Conservation (phyloP, 2,888 invertebrate genomes). For the Metacarcinus magister region DNA sequence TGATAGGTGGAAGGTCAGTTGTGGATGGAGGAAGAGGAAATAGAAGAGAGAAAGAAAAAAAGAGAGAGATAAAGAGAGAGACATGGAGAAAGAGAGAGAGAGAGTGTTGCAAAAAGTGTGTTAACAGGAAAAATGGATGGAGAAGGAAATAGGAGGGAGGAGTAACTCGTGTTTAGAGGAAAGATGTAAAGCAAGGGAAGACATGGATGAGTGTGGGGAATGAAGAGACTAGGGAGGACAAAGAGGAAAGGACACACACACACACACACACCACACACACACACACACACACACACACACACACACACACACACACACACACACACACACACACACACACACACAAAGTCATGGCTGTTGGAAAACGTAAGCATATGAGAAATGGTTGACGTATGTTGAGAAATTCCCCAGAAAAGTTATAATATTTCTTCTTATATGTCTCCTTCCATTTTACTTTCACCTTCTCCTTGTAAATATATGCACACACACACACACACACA, state of each 20-base stretch:
- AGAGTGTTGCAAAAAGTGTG: background rate
- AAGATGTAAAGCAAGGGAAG: background rate
- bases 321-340: slow-evolving; percentile 6
- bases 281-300: too few relatives aligned
- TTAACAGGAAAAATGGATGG: too few relatives aligned
- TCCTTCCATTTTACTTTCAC: slow-evolving; percentile 33
- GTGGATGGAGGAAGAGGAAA: background rate
- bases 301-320: background rate
- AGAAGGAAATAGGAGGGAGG: background rate
- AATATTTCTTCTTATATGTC: slow-evolving; percentile 28
- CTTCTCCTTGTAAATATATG: background rate
- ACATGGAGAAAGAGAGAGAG: background rate
- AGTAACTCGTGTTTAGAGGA: background rate
- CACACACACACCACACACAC: too few relatives aligned
- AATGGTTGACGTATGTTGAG: slow-evolving; percentile 2
- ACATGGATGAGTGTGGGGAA: background rate
- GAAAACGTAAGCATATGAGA: background rate
- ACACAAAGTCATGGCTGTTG: background rate
- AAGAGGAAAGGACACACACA: background rate
- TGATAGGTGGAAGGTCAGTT: background rate
- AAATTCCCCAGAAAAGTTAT: slow-evolving; percentile 27
- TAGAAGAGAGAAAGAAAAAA: background rate
- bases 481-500: slow-evolving; percentile 26
- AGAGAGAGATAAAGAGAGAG: background rate
- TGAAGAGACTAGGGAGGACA: background rate